A percentile compares a stretch with the other conserved stretches of the same genome.
Evolutionary conservation across 2,797 vertebrate species (phyloP).

Genomic region (Manis javanica): DNA sequence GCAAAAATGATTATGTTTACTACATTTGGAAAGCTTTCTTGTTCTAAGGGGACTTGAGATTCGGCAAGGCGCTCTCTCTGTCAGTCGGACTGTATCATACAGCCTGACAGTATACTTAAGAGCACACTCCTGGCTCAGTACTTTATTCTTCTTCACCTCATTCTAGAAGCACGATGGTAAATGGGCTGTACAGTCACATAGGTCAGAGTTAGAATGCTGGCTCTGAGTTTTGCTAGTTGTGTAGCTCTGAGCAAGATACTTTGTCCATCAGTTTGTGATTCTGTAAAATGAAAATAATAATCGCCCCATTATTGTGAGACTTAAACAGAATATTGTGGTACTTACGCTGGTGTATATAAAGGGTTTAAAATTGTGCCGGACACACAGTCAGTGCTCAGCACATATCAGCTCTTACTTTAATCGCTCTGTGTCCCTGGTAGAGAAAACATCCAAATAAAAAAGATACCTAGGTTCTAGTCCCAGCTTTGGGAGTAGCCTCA

Average conservation of each 20-base stretch:
- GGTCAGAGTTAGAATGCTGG: background rate
- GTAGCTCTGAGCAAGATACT: background rate
- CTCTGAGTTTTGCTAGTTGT: background rate
- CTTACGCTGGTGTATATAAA: background rate
- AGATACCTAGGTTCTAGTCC: background rate
- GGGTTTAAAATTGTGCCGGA: background rate
- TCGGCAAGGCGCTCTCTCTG: background rate
- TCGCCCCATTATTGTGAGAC: background rate
- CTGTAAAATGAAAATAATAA: background rate
- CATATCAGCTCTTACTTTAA: background rate
- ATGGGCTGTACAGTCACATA: background rate
- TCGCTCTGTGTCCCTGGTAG: background rate
- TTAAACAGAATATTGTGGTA: background rate
- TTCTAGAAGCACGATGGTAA: background rate
- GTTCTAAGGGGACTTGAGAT: background rate
- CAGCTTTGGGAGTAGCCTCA: background rate
- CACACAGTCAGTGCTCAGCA: background rate
- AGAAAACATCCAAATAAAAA: constrained; percentile 40
- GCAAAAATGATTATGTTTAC: background rate
- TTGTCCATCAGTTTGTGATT: background rate
- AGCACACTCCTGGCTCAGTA: background rate
- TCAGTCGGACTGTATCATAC: background rate
- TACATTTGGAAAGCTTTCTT: background rate
- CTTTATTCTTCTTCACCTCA: background rate
- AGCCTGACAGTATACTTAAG: background rate